Percentiles rank a stretch among this genome's conserved stretches.
Conservation (phyloP, 1,140 invertebrate genomes). For the Carcinoscorpius rotundicauda region DNA sequence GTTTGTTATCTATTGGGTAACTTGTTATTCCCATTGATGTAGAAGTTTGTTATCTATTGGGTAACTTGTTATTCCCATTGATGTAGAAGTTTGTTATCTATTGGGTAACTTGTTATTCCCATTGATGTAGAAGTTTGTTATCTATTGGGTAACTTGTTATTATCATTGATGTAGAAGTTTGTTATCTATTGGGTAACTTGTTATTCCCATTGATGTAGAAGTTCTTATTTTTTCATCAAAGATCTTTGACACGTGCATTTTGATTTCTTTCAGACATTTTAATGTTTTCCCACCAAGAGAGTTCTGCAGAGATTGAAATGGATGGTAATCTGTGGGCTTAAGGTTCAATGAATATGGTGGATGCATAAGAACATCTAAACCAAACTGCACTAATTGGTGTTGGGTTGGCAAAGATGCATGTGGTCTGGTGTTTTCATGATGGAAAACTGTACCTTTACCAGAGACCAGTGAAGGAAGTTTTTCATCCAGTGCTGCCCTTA, state of each 20-base stretch:
- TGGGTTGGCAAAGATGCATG: not conserved
- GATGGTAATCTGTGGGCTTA: not conserved
- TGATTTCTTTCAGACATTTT: not conserved
- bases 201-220: no score
- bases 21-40: no score
- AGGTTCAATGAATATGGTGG: conserved; percentile 3
- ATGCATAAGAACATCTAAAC: not conserved
- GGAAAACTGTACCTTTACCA: conserved; percentile 1
- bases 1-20: no score
- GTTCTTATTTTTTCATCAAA: not conserved
- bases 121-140: no score
- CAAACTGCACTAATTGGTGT: not conserved
- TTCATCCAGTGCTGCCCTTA: not conserved
- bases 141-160: no score
- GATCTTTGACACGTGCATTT: not conserved
- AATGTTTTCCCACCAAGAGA: not conserved
- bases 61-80: no score
- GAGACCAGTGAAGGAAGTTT: not conserved
- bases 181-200: no score
- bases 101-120: no score
- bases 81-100: no score
- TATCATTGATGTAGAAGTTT: no score
- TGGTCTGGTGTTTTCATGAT: not conserved
- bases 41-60: no score
- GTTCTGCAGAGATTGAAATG: not conserved